Evolutionary conservation across 2,888 invertebrate species (phyloP), one percentile per base, ranked within the genome.

Genomic region (Plebejus melissa): DNA sequence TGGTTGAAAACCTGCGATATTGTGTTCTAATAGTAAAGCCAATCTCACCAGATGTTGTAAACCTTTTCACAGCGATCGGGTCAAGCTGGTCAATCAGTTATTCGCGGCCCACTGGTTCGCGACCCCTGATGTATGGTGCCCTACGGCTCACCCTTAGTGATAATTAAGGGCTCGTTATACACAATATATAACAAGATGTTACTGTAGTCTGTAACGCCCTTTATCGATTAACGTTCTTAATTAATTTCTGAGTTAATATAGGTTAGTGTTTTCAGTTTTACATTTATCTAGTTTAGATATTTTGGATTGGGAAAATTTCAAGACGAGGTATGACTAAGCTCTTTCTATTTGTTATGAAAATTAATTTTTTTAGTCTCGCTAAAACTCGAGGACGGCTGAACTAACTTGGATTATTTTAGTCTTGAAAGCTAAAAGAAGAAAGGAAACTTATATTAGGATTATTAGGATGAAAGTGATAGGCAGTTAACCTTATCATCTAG

Each of bases 51-150:
- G 65, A 65, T 65, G 65, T 65, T 32, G 60, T 13, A 65, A 65
- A 36, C 65, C 65, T 65, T 65, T 65, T 36, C 32, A 22, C 28
- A 60, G 9, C 11, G 11, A 65, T 36, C 32, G 16, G 32, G 65
- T 28, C 32, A 65, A 50, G 50, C 65, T 36, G 22, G 60, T 36
- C 65, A 9, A 65, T 65, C 65, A 65, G 32, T 65, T 65, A 36
- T 65, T 36, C 65, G 1, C 65, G 32, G 65, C 5, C 65, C 65
- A 5, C 32, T 65, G 65, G 65, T 65, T 65, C 65, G 13, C 13
- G 32, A 32, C 65, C 65, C 32, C 65, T 65, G 65, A 65, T 32
- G 65, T 65, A 65, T 65, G 65, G 5, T 65, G 28, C 13, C 60
- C 28, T 65, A 36, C 32, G 3, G 11, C 22, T 11, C 60, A 32